These are phyloP conservation scores for Lutra lutra DNA, from an alignment of 2,797 vertebrate genomes.

Conservation along the genomic window DNA sequence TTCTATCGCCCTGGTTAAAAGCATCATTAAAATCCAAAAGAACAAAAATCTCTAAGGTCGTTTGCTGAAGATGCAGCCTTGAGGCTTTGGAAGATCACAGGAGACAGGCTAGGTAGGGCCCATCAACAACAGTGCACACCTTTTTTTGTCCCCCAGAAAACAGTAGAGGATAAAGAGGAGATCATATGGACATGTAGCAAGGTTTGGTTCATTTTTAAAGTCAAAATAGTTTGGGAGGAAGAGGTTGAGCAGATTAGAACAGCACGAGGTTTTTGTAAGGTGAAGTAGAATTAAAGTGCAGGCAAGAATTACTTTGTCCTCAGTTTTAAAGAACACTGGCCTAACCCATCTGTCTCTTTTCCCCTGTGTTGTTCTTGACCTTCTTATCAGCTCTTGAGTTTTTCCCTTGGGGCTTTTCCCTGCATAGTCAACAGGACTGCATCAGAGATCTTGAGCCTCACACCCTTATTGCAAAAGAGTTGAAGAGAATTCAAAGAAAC, in stretches of 20 bases:
- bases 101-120: background rate
- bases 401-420: conserved; percentile 22
- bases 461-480: conserved; percentile 31
- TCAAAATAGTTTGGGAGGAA: conserved; percentile 4
- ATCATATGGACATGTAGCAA: background rate
- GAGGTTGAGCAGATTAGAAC: background rate
- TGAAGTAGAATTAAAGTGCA: conserved; percentile 20
- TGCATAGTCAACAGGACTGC: background rate
- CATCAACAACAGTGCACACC: background rate
- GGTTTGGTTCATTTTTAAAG: conserved; percentile 34
- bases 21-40: conserved; percentile 13
- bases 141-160: background rate
- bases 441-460: conserved; percentile 15
- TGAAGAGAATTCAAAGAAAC: conserved; percentile 35
- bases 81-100: conserved; percentile 16
- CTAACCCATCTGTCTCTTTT: background rate
- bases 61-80: background rate
- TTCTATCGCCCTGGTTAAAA: conserved; percentile 3
- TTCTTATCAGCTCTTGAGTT: conserved; percentile 48
- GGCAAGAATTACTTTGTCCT: conserved; percentile 45
- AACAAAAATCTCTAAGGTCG: background rate
- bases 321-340: background rate
- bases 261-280: conserved; percentile 25
- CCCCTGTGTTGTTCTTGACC: background rate
- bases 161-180: conserved; percentile 16